Evolutionary conservation across 2,797 vertebrate genomes (phyloP).

Genomic region (Gephyroberyx darwinii): DNA sequence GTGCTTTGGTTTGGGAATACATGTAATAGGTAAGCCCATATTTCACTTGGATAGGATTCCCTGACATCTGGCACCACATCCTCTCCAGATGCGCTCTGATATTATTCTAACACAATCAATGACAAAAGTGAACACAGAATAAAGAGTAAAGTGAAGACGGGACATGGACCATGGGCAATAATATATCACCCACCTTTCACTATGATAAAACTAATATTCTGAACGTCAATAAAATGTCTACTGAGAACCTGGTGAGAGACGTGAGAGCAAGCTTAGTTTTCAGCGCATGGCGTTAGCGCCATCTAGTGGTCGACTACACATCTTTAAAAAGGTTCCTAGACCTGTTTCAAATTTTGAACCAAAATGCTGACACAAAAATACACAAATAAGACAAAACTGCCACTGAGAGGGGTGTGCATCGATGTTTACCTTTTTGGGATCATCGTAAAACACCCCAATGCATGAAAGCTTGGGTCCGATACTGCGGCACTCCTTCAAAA

Average conservation of each 20-base stretch:
- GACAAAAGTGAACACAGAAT: constrained; percentile 5
- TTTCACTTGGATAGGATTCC: constrained; percentile 11
- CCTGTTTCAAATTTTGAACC: accelerated
- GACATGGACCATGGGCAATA: too few species aligned
- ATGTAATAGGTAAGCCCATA: constrained; percentile 1
- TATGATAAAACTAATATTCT: not conserved
- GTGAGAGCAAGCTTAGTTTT: not conserved
- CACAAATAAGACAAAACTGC: accelerated
- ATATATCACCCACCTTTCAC: too few species aligned
- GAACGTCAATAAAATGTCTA: not conserved
- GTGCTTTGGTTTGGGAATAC: not conserved
- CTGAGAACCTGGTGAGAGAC: not conserved
- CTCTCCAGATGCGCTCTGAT: constrained; percentile 38
- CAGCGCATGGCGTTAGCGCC: constrained; percentile 47
- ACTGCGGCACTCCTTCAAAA: constrained; percentile 88
- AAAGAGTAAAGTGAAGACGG: not conserved
- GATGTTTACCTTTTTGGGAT: constrained; percentile 80
- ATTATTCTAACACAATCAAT: constrained; percentile 5
- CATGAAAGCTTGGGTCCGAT: constrained; percentile 86
- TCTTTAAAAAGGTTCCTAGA: not conserved
- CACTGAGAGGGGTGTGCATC: not conserved
- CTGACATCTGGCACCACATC: constrained; percentile 36
- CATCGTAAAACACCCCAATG: constrained; percentile 88
- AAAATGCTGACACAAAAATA: not conserved
- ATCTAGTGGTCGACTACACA: constrained; percentile 62